Evolutionary conservation across 2,888 invertebrate genomes (phyloP), one percentile per base, ranked within the genome.

Genomic region (Phrixothrix hirtus): DNA sequence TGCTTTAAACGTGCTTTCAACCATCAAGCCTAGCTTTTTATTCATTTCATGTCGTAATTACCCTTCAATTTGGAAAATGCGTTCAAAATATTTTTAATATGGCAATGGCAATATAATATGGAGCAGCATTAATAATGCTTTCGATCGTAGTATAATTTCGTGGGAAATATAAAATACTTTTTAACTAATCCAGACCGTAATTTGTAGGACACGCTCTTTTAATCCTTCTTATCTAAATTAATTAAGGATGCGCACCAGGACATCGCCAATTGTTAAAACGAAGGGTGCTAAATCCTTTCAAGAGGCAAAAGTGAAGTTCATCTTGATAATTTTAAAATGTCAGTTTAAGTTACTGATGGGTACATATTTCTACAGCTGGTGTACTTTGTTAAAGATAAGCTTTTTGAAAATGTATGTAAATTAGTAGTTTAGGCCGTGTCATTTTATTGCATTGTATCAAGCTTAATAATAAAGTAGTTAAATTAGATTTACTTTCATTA

Each of bases 191-290:
- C 44, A 11, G 51, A 62, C 52, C 56, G 51, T 66, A 71, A 71
- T 72, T 71, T 70, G 71, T 66, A 51, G 43, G 68, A 66, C 71
- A 72, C 70, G 71, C 71, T 66, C 62, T 62, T 60, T 63, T 69
- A 70, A 71, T 70, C 70, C 63, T 63, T 65, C 60, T 63, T 66
- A 67, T 67, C 62, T 66, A 70, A 71, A 71, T 71, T 71, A 72
- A 71, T 71, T 65, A 61, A 65, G 67, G 31, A 36, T 17, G 30
- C 45, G 30, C 34, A 37, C 32, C 35, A 31, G 31, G 35, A 52
- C 7, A 45, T 44, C 16, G 36, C 15, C 29, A 41, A 35, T 52
- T 42, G 15, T 37, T 21, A 35, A 41, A 46, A 26, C 13, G 26
- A 34, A 31, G 35, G 15, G 41, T 2, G 13, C 11, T 31, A 31